phyloP scores from a whole-genome alignment of 2,797 vertebrate genomes.

The Okamejei kenojei region DNA sequence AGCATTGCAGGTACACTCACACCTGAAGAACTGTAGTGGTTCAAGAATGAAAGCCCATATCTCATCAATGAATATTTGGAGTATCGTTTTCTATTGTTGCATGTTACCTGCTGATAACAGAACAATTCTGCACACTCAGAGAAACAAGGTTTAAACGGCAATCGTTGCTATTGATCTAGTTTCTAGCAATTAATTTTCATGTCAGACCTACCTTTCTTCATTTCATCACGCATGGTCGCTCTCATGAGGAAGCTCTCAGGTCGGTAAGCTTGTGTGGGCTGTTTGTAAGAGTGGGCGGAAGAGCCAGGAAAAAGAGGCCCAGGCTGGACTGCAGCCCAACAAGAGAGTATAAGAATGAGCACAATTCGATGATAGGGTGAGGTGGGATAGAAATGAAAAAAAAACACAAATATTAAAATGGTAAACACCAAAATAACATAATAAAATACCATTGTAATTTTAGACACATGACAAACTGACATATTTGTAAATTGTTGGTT shows the following conservation, averaged over 20 bases:
- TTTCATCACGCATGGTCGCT: conserved; percentile 71
- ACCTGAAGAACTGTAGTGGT: too few relatives aligned
- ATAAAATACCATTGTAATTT: background rate
- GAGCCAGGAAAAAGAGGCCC: conserved; percentile 67
- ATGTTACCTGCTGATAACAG: background rate
- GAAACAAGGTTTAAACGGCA: background rate
- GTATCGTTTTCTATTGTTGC: background rate
- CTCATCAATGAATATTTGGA: background rate
- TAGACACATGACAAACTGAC: background rate
- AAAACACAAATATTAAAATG: conserved; percentile 41
- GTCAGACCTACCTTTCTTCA: conserved; percentile 69
- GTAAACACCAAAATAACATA: conserved; percentile 45
- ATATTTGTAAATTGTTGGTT: background rate
- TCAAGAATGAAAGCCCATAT: too few relatives aligned
- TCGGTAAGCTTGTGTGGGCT: conserved; percentile 55
- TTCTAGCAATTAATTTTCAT: background rate
- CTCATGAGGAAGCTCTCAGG: conserved; percentile 89
- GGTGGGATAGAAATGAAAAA: background rate
- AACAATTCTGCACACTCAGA: background rate
- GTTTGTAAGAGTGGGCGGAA: conserved; percentile 62
- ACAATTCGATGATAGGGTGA: conserved; percentile 45
- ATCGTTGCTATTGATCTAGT: background rate
- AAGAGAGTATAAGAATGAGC: conserved; percentile 47
- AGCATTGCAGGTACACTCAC: too few relatives aligned
- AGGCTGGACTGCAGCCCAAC: conserved; percentile 57